phyloP scores from a whole-genome alignment of 2,888 invertebrate species.

The Sinodicranocentrus sp. region DNA sequence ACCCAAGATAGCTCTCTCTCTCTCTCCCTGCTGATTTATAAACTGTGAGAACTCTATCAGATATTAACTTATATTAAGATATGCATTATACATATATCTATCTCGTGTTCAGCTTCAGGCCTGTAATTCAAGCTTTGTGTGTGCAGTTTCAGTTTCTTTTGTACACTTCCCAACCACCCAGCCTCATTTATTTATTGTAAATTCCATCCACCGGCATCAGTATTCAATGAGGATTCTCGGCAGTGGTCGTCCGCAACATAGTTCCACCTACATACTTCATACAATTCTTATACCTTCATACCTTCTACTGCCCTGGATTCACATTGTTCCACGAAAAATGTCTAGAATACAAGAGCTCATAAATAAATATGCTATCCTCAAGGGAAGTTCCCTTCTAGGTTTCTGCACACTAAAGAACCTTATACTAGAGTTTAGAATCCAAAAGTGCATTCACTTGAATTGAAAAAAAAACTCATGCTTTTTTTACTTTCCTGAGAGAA shows the following conservation, averaged over 20 bases:
- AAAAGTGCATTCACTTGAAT: background rate
- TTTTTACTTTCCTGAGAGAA: background rate
- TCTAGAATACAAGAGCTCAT: conserved; percentile 32
- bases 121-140: too few relatives aligned
- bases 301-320: conserved; percentile 37
- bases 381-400: conserved; percentile 35
- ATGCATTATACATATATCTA: too few relatives aligned
- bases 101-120: too few relatives aligned
- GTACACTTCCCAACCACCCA: background rate
- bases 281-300: conserved; percentile 8
- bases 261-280: background rate
- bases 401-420: conserved; percentile 10
- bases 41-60: too few relatives aligned
- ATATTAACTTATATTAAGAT: too few relatives aligned
- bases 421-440: background rate
- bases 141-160: background rate
- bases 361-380: conserved; percentile 51
- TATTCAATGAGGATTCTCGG: background rate
- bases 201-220: background rate
- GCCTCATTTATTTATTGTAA: conserved; percentile 5
- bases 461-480: conserved; percentile 1
- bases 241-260: background rate
- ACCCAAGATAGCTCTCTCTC: too few relatives aligned
- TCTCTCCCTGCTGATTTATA: too few relatives aligned
- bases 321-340: background rate